Evolutionary conservation across 2,888 invertebrate species (phyloP), one percentile per base, ranked within the genome.

Genomic region (Chorisops tibialis): DNA sequence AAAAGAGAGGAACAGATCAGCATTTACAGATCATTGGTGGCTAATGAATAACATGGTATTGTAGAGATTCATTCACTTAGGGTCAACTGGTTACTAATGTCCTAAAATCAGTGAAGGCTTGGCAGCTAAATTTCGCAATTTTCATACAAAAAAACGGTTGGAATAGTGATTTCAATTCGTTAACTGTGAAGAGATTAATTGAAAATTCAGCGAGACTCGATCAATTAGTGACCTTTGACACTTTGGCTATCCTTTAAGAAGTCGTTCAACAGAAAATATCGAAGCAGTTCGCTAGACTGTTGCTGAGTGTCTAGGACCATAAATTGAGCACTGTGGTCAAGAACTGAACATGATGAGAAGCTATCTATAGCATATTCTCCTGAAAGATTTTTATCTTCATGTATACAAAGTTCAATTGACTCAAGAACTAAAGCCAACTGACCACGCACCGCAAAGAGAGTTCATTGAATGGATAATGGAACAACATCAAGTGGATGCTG

Each of bases 301-400:
- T 41, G 58, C 60, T 64, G 61, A 68, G 66, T 70, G 69, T 71
- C 68, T 69, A 59, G 64, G 67, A 67, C 68, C 67, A 62, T 70
- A 68, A 68, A 70, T 71, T 72, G 12, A 22, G 24, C 21, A 49
- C 24, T 24, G 30, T 49, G 30, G 30, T 3, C 30, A 18, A 45
- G 45, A 18, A 18, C 18, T 45, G 6, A 4, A 45, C 19, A 49
- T 24, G 7, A 7, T 6, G 2, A 49, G 16, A 47, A 49, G 24
- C 24, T 49, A 22, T 49, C 30, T 24, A n/a, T 18, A 45, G 6
- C 45, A 3, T 45, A 21, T 45, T 18, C 45, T 18, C 18, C 1
- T n/a, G 39, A 39, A 39, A 39, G 16, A 39, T 39, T 39, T 39
- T 1, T 2, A 39, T 39, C 16, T 1, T 30, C 30, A 2, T 30